A percentile compares a stretch with the other conserved stretches of the same genome.
These are phyloP conservation scores for Tipula lateralis DNA, from an alignment of 2,888 invertebrate species.

Conservation along the genomic window DNA sequence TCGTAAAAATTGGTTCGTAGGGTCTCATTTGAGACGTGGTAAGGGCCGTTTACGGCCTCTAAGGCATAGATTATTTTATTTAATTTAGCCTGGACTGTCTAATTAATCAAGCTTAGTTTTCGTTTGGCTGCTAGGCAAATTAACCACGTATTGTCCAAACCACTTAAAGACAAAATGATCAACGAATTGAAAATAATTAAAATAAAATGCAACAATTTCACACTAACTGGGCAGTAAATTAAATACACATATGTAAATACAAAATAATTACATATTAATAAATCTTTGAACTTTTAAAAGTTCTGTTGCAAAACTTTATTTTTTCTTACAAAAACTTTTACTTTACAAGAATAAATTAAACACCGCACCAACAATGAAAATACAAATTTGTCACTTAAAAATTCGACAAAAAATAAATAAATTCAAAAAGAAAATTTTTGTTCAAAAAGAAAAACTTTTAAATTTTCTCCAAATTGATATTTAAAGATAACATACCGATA, in stretches of 20 bases:
- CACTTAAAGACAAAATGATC: too few species aligned
- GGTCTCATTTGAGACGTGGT: too few species aligned
- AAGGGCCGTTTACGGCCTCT: too few species aligned
- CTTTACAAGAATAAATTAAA: slow-evolving; percentile 19
- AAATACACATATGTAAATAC: background rate
- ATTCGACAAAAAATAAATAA: background rate
- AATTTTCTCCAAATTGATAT: slow-evolving; percentile 11
- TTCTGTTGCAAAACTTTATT: background rate
- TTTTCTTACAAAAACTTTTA: background rate
- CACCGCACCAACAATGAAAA: background rate
- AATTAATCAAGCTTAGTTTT: too few species aligned
- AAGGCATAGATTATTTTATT: too few species aligned
- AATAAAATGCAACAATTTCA: background rate
- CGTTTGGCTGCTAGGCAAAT: too few species aligned
- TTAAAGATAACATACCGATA: background rate
- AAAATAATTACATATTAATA: background rate
- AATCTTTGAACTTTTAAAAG: background rate
- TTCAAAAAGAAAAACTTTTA: background rate
- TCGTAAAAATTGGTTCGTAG: too few species aligned
- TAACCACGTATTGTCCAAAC: too few species aligned
- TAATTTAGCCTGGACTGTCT: too few species aligned
- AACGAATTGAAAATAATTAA: background rate
- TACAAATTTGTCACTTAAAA: slow-evolving; percentile 21
- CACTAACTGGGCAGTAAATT: background rate
- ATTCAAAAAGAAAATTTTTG: background rate